Percentiles rank a stretch among this genome's conserved stretches.
Conservation (phyloP, 2,888 invertebrate genomes). For the Unio pictorum region DNA sequence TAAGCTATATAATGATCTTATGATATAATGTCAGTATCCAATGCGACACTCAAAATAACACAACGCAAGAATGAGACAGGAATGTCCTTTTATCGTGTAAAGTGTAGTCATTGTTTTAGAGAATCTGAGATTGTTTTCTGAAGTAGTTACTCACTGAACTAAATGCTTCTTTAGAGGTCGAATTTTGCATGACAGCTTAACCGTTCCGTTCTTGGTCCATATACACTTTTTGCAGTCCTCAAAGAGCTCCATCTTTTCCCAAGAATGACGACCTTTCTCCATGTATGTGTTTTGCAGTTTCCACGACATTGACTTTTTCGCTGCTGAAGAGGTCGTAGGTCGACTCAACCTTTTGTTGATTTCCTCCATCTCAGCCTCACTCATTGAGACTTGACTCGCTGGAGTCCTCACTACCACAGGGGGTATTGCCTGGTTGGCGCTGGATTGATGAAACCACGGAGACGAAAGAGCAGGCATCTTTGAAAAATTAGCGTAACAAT, state of each 20-base stretch:
- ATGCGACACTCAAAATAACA: no score
- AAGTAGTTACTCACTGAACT: no score
- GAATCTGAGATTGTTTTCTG: no score
- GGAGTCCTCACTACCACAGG: slow-evolving; percentile 31
- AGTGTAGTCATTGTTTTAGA: no score
- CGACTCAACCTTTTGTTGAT: slow-evolving; percentile 43
- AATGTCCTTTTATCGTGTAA: no score
- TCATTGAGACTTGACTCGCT: slow-evolving; percentile 35
- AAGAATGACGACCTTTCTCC: slow-evolving; percentile 55
- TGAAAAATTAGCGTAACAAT: not conserved
- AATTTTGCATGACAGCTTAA: slow-evolving; percentile 50
- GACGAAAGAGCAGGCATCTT: slow-evolving; percentile 51
- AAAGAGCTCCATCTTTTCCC: slow-evolving; percentile 62
- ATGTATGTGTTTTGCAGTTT: slow-evolving; percentile 51
- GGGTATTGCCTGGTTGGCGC: slow-evolving; percentile 31
- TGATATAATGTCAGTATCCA: no score
- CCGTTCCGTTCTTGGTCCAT: slow-evolving; percentile 52
- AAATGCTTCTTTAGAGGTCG: slow-evolving; percentile 33
- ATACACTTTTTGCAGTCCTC: slow-evolving; percentile 60
- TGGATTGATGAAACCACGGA: slow-evolving; percentile 58
- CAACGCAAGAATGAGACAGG: no score
- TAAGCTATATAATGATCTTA: no score
- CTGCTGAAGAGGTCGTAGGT: slow-evolving; percentile 52
- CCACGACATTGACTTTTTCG: slow-evolving; percentile 48
- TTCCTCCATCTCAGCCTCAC: slow-evolving; percentile 46